These are phyloP conservation scores for Shargacucullia verbasci DNA, from an alignment of 2,888 invertebrate species.

Conservation along the genomic window DNA sequence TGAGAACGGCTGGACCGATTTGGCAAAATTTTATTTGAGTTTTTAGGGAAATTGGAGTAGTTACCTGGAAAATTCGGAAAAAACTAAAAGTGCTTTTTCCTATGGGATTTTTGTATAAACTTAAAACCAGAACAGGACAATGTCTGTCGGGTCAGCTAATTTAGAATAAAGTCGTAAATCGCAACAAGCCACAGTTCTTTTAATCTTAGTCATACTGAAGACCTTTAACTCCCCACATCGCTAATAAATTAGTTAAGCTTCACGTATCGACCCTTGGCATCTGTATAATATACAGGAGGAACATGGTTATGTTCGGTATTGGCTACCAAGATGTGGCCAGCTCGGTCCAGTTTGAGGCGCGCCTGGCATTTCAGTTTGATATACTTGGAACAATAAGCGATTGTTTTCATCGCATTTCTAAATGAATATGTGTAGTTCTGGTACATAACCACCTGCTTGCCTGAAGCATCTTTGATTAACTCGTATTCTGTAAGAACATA, in stretches of 20 bases:
- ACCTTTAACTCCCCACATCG: no score
- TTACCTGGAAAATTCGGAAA: no score
- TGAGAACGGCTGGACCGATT: no score
- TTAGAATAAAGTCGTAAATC: no score
- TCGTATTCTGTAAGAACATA: constrained; percentile 13
- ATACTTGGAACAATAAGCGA: constrained; percentile 44
- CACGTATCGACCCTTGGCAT: constrained; percentile 19
- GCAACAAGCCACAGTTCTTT: no score
- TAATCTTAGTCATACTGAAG: no score
- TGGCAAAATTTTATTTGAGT: no score
- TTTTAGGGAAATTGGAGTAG: no score
- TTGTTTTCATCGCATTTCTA: constrained; percentile 24
- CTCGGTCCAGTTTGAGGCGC: constrained; percentile 23
- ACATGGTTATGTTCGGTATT: constrained; percentile 35
- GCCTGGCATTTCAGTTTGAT: constrained; percentile 33
- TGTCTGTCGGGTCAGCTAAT: no score
- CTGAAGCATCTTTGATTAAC: constrained; percentile 24
- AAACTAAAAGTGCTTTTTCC: no score
- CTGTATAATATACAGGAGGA: constrained; percentile 9
- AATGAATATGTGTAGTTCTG: constrained; percentile 39
- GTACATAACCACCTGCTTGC: constrained; percentile 44
- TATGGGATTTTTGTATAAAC: no score
- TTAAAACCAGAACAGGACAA: no score
- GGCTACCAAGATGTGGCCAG: constrained; percentile 19
- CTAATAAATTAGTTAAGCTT: constrained; percentile 23